Conservation (phyloP, 2,888 invertebrate genomes). For the Pachymerium ferrugineum region DNA sequence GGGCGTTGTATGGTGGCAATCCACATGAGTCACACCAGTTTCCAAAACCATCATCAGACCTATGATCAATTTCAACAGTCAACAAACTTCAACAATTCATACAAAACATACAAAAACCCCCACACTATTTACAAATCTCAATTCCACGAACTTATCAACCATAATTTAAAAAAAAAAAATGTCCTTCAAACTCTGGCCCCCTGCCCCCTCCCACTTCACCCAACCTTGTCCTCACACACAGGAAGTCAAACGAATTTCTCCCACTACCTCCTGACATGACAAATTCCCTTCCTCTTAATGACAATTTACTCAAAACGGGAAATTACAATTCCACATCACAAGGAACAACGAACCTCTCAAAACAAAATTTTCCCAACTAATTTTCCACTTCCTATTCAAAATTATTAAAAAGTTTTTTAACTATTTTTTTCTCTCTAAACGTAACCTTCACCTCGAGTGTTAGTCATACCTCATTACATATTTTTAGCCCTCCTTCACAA, state of each 20-base stretch:
- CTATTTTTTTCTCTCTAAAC: too few relatives aligned
- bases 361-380: neutral
- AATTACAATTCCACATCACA: neutral
- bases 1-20: neutral
- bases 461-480: neutral
- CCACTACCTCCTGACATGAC: neutral
- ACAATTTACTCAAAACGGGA: neutral
- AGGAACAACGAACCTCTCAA: neutral
- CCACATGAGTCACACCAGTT: neutral
- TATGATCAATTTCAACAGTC: neutral
- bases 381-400: neutral
- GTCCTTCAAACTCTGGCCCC: neutral
- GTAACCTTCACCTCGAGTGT: too few relatives aligned
- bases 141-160: too few relatives aligned
- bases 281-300: neutral
- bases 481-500: neutral
- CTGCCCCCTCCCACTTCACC: neutral
- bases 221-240: neutral
- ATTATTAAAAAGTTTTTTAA: too few relatives aligned
- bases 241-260: neutral
- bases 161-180: too few relatives aligned
- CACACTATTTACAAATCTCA: too few relatives aligned
- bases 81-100: too few relatives aligned
- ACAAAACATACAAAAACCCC: too few relatives aligned
- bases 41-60: neutral